phyloP scores from a whole-genome alignment of 2,888 invertebrate genomes.

The Orthosia incerta region DNA sequence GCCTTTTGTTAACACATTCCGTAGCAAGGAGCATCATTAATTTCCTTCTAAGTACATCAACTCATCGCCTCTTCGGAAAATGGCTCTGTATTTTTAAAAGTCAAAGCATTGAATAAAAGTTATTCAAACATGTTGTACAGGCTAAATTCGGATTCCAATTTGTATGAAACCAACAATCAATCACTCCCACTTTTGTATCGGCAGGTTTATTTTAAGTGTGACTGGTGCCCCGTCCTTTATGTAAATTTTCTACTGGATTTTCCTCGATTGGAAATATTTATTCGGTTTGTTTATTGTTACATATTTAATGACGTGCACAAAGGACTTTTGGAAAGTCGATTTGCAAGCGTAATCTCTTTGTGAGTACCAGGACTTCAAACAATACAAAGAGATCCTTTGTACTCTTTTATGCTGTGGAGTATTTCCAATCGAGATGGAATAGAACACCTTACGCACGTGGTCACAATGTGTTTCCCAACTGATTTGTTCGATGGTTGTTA shows the following conservation, averaged over 20 bases:
- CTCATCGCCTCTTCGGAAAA: conserved; percentile 26
- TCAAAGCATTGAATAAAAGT: conserved; percentile 13
- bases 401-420: conserved; percentile 5
- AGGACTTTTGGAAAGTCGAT: conserved; percentile 37
- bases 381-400: conserved; percentile 28
- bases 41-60: conserved; percentile 19
- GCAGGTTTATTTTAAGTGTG: conserved; percentile 65
- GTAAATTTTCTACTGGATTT: conserved; percentile 63
- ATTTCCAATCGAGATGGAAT: conserved; percentile 59
- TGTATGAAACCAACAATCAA: conserved; percentile 62
- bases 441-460: conserved; percentile 63
- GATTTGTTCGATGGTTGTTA: conserved; percentile 85
- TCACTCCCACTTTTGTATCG: conserved; percentile 52
- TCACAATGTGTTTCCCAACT: conserved; percentile 63
- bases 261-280: conserved; percentile 61
- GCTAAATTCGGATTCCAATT: conserved; percentile 45
- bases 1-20: conserved; percentile 7
- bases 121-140: conserved; percentile 55
- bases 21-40: conserved; percentile 34
- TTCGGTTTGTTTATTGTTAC: conserved; percentile 57
- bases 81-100: conserved; percentile 25
- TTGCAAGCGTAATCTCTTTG: conserved; percentile 47
- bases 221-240: conserved; percentile 63
- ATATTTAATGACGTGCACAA: conserved; percentile 50
- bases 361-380: conserved; percentile 29